Base-by-base conservation (phyloP, 1,140 invertebrate species). In the Holcopasites calliopsidis region DNA sequence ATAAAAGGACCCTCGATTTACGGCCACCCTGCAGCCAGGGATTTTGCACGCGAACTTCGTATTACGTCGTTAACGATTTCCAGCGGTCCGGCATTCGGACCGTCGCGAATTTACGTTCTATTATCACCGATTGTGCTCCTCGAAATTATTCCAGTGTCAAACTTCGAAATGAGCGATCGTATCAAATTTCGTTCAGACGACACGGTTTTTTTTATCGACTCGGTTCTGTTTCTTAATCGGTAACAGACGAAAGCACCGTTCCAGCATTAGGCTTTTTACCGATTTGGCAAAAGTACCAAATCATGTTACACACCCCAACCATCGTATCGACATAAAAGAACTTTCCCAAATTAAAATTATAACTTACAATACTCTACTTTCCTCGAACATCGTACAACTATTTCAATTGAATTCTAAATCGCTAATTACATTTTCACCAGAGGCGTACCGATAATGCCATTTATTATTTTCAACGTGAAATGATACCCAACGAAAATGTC, bases 1-100 rank as follows among this genome's bases (percentile, higher is more conserved):
- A 75, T 69, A 75, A 75, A 75, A 75, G 73, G 73, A 69, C 54
- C 64, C 72, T 52, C 73, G 73, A 75, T 69, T 75, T 58, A 75
- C 73, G 54, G 65, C 26, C 52, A 52, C 66, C n/a, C 71, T 66
- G 49, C 50, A 52, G 38, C 38, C n/a, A 21, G n/a, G 49, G 49
- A 74, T 66, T 74, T 66, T 38, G 10, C 61, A 66, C 50, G 50
- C 50, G 61, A 74, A 66, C 55, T 64, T 66, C 50, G 71, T 35
- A 66, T 74, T 52, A 64, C 40, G 50, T 28, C 42, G 61, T 65
- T 65, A 74, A 74, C 71, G 71, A 74, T 65, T 74, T 23, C 61
- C 31, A 40, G 23, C 71, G 31, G 52, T n/a, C 52, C n/a, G 23
- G 23, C 50, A 40, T 42, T 55, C 68, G 28, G 1, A 54, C 55